Conservation (phyloP, 2,888 invertebrate genomes). For the Mimachlamys varia region DNA sequence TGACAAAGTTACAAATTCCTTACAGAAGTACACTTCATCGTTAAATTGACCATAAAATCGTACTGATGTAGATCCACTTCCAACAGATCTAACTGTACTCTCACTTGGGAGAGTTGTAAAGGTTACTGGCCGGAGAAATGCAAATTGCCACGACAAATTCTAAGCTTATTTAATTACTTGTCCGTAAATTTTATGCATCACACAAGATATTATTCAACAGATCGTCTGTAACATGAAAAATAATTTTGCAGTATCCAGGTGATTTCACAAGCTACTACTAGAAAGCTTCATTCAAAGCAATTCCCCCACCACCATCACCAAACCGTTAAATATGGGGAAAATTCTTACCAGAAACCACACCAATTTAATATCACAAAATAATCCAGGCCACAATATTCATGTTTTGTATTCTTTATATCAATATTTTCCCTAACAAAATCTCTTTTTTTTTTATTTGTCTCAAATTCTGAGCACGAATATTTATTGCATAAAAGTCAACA, state of each 20-base stretch:
- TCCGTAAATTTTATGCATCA: not conserved
- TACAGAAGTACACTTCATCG: not conserved
- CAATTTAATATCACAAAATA: not conserved
- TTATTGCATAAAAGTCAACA: too few species aligned
- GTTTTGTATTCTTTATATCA: not conserved
- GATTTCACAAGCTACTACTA: not conserved
- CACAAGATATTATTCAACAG: not conserved
- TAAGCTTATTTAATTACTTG: not conserved
- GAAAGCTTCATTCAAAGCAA: constrained; percentile 18
- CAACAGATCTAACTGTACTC: not conserved
- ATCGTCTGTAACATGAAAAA: not conserved
- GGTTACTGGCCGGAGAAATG: not conserved
- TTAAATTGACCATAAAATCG: not conserved
- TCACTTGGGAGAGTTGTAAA: not conserved
- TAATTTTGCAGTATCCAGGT: not conserved
- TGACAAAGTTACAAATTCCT: not conserved
- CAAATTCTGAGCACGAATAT: too few species aligned
- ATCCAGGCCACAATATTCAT: constrained; percentile 3
- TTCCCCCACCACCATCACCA: constrained; percentile 33
- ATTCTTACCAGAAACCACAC: not conserved
- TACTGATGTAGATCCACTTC: not conserved
- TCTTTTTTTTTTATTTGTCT: too few species aligned
- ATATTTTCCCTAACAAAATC: too few species aligned
- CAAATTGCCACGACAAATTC: not conserved
- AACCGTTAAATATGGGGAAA: not conserved